These are phyloP conservation scores for Clamator glandarius DNA, from an alignment of 2,797 vertebrate genomes.

Conservation along the genomic window DNA sequence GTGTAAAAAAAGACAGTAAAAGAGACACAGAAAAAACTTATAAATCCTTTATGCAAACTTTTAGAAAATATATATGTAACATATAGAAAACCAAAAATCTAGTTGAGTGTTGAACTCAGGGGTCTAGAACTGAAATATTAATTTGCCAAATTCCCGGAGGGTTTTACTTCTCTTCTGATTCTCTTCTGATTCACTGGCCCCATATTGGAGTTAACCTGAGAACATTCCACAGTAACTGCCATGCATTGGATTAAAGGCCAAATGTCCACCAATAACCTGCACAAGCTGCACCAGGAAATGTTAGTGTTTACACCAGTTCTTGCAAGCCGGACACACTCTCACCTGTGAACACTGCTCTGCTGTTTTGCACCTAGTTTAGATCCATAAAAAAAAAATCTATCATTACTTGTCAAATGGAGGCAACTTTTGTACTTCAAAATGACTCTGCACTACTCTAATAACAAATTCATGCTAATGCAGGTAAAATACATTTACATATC, in stretches of 20 bases:
- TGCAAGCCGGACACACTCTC: rapidly evolving
- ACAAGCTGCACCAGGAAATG: rapidly evolving
- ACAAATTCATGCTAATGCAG: neutral
- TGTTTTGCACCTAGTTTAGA: neutral
- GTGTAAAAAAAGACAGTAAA: neutral
- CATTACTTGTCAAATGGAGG: neutral
- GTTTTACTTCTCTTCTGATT: neutral
- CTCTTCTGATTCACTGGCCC: neutral
- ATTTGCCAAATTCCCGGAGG: neutral
- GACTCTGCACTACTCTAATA: neutral
- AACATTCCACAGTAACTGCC: neutral
- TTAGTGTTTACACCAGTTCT: neutral
- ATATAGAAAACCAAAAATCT: neutral
- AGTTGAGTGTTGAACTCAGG: neutral
- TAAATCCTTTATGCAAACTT: neutral
- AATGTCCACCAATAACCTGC: neutral
- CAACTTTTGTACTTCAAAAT: neutral
- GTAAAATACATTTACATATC: neutral
- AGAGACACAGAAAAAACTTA: neutral
- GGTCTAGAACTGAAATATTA: neutral
- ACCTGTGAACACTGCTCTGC: neutral
- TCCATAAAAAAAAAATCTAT: neutral
- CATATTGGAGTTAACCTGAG: neutral
- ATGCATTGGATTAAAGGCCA: neutral
- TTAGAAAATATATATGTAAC: neutral